Evolutionary conservation across 1,140 invertebrate genomes (phyloP), one percentile per base, ranked within the genome.

Genomic region (Brachionus paranguensis): DNA sequence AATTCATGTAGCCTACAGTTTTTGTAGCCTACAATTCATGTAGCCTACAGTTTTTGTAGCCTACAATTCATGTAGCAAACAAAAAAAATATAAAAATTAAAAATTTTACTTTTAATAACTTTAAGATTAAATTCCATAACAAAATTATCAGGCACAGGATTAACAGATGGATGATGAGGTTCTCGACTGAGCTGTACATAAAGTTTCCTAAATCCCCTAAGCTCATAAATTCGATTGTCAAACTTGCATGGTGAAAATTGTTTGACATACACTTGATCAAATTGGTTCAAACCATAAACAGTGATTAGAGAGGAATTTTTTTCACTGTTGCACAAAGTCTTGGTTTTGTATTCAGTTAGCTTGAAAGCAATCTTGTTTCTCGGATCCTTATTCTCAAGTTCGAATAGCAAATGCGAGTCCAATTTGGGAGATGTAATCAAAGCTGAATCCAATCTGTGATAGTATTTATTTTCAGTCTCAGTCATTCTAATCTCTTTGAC

Each of bases 181-280:
- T 76, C 72, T 37, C 72, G 14, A 27, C 7, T 76, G 0, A 76
- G 27, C n/a, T 76, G 72, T 50, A 76, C 45, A 76, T 76, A 76
- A 76, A 50, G 3, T 33, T 50, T 76, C 24, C 45, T 76, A 76
- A 76, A 76, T 14, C 72, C 72, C n/a, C 72, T 76, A 0, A 76
- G 47, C 12, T 76, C 72, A 76, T 27, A 50, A 27, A 76, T 50
- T 12, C 20, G 20, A 27, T 45, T 27, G 27, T 76, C 45, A 76
- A 76, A 76, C 27, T 47, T 29, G 43, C 72, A 76, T 50, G 72
- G 24, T 14, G 41, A 53, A 50, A 76, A 76, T 76, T 76, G 72
- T 50, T 76, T 76, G 27, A 76, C 72, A 76, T 14, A 76, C 72
- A 76, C 53, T n/a, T 76, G 72, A 50, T 76, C 27, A 76, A 76